These are phyloP conservation scores for Clarias batrachus DNA, from an alignment of 2,113 vertebrate species.

Conservation along the genomic window DNA sequence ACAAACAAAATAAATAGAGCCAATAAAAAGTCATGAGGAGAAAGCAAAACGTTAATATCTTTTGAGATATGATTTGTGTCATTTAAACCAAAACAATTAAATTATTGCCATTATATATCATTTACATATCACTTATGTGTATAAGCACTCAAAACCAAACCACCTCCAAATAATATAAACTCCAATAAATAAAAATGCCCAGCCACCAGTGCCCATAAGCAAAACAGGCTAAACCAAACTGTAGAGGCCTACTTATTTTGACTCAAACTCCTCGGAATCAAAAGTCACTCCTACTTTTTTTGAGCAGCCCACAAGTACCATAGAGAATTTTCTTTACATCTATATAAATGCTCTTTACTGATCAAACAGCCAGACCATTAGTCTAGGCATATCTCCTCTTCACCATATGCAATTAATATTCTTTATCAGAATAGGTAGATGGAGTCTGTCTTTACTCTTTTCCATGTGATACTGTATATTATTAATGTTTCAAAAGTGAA, in stretches of 20 bases:
- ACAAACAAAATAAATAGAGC: too few species aligned
- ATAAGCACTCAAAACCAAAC: not conserved
- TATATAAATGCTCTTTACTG: conserved; percentile 1
- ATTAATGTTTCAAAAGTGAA: conserved; percentile 26
- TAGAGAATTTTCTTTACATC: conserved; percentile 9
- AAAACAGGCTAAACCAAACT: not conserved
- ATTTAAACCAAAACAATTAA: too few species aligned
- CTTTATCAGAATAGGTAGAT: not conserved
- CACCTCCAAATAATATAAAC: too few species aligned
- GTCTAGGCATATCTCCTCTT: not conserved
- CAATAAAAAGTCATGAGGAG: too few species aligned
- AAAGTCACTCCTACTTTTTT: conserved; percentile 26
- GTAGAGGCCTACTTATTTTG: not conserved
- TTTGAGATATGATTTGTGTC: too few species aligned
- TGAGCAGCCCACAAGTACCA: not conserved
- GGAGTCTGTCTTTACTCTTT: conserved; percentile 22
- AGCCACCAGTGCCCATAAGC: not conserved
- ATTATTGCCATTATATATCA: too few species aligned
- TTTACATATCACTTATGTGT: too few species aligned
- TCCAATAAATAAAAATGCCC: not conserved
- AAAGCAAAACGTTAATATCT: too few species aligned
- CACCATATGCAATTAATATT: not conserved
- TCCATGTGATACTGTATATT: conserved; percentile 24
- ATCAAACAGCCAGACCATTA: not conserved
- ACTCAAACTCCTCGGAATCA: not conserved